These are phyloP conservation scores for Shinisaurus crocodilurus DNA, from an alignment of 2,113 vertebrate genomes.

Conservation along the genomic window DNA sequence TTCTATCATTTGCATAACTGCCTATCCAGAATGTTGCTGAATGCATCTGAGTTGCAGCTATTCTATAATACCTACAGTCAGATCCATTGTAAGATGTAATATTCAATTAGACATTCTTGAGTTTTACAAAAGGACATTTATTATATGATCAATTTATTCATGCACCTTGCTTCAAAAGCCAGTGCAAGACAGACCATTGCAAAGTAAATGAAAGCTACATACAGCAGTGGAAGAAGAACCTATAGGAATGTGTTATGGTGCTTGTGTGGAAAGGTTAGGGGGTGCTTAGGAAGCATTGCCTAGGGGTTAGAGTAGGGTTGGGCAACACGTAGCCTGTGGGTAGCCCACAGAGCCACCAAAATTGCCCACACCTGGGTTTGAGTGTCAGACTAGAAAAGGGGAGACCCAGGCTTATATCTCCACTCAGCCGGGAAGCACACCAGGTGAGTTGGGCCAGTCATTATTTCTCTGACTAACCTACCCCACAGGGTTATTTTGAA, in stretches of 20 bases:
- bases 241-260: neutral
- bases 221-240: constrained; percentile 2
- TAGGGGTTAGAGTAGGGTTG: too few species aligned
- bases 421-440: too few species aligned
- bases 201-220: neutral
- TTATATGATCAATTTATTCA: neutral
- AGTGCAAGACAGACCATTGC: neutral
- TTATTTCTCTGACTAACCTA: neutral
- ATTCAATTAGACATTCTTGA: neutral
- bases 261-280: too few species aligned
- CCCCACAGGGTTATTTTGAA: neutral
- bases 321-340: too few species aligned
- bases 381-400: too few species aligned
- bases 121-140: neutral
- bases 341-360: too few species aligned
- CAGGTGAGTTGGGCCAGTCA: too few species aligned
- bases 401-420: too few species aligned
- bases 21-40: neutral
- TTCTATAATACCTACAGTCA: neutral
- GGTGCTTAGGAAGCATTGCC: too few species aligned
- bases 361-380: too few species aligned
- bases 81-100: neutral
- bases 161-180: neutral
- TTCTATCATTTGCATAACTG: neutral
- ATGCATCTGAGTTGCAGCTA: neutral